Conservation (phyloP, 2,888 invertebrate genomes). For the Tortrix viridana region DNA sequence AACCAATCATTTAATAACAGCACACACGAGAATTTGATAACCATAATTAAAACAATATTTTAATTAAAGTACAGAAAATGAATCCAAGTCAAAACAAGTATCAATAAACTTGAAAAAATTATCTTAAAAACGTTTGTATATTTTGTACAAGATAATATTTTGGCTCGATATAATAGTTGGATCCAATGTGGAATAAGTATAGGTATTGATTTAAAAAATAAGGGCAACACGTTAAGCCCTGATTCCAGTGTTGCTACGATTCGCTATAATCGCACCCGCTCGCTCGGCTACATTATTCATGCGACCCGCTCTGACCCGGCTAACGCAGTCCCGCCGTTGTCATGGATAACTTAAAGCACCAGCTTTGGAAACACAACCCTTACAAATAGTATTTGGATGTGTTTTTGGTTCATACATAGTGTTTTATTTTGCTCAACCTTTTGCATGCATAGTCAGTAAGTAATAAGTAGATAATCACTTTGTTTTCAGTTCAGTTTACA, state of each 20-base stretch:
- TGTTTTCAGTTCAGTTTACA: no score
- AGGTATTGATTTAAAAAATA: not conserved
- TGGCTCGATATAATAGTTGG: no score
- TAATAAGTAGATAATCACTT: no score
- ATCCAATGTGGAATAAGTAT: no score
- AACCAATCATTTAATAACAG: no score
- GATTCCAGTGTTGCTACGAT: constrained; percentile 20
- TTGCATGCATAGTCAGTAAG: not conserved
- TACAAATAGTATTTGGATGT: constrained; percentile 18
- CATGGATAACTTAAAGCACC: constrained; percentile 16
- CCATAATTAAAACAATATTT: no score
- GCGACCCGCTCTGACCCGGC: constrained; percentile 5
- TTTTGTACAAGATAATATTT: no score
- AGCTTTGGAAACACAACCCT: constrained; percentile 9
- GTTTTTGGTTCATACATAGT: not conserved
- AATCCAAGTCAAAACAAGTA: no score
- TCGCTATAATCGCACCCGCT: constrained; percentile 15
- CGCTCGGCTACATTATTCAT: constrained; percentile 22
- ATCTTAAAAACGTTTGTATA: no score
- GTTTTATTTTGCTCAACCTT: not conserved
- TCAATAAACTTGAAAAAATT: no score
- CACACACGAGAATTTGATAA: no score
- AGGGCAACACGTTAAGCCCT: constrained; percentile 3
- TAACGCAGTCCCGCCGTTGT: constrained; percentile 15
- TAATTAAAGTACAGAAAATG: no score